Evolutionary conservation across 2,888 invertebrate genomes (phyloP), one percentile per base, ranked within the genome.

Genomic region (Thera britannica): DNA sequence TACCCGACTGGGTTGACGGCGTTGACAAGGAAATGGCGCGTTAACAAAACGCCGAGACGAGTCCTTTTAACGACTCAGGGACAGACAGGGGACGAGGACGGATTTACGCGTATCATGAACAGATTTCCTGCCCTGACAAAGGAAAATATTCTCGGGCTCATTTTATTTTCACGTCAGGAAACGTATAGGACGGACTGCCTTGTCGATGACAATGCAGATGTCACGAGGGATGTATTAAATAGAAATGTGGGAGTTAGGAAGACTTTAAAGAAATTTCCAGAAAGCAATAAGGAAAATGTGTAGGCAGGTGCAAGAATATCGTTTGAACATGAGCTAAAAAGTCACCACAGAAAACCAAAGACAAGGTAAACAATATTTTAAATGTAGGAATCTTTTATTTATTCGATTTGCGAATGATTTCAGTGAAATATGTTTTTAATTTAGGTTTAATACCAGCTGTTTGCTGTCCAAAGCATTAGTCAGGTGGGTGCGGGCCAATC

Each of bases 41-140:
- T 87, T 88, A 90, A 90, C 90, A 90, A 89, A 90, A 90, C 87
- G 86, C 81, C 77, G 84, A 86, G 89, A 89, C 87, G 90, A 87
- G 90, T 84, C 90, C 90, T 89, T 90, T 90, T 89, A 88, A 87
- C 88, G 84, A 86, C 84, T 84, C 85, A 82, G 83, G 84, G 86
- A 88, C 89, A 85, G 90, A 90, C 91, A 90, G 86, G 90, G 91
- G 91, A 89, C 89, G 88, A 80, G 85, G 87, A 89, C 84, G 90
- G 90, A 91, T 91, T 90, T 90, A 90, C 89, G 85, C 87, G 89
- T 90, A 91, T 90, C 90, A 90, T 84, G 87, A 87, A 90, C 90
- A 90, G 90, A 90, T 91, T 90, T 90, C 90, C 90, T 87, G 87
- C 86, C 83, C 82, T 85, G 86, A 90, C 89, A 90, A 90, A 90